Base-by-base conservation (phyloP, 2,113 vertebrate genomes). In the Pollachius pollachius region DNA sequence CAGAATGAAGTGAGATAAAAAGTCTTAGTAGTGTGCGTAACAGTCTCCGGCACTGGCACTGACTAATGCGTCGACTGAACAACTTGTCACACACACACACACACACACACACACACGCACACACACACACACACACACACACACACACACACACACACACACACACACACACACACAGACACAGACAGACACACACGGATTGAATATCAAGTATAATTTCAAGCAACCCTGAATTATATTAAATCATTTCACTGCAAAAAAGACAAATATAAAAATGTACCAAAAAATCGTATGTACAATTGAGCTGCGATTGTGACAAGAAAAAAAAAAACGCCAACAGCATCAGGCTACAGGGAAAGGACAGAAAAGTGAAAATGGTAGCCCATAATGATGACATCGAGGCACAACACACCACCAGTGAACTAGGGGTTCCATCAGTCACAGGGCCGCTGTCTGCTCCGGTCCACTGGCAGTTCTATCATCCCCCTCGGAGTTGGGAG, bases 211-310 rank as follows among this genome's bases (percentile, higher is more conserved):
- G 18, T 13, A 58, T 58, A 12, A 13, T 60, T 34, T 12, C n/a
- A 68, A 48, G 59, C 52, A 70, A 17, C 3, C 19, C 17, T 16
- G 59, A 25, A 70, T 72, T 21, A 16, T 69, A 30, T 73, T 56
- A 48, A 56, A 68, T 16, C 76, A 57, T n/a, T 48, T 48, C 41
- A 48, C 3, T 41, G 37, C 37, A 41, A 41, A 41, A 41, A 41
- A 41, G 54, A 56, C 15, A 12, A 56, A 57, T 57, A 57, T 17
- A 57, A 9, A 17, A 57, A 57, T 57, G 4, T 34, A 57, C 54
- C n/a, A 57, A 57, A 57, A 17, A 17, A n/a, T 57, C n/a, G 5
- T 57, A 57, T 57, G 12, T 57, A 57, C 54, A 57, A 57, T n/a
- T 57, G 54, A 16, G 54, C 54, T 57, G n/a, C 54, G 8, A 48